Base-by-base conservation (phyloP, 1,140 invertebrate genomes). In the Euura saliciscinereae region DNA sequence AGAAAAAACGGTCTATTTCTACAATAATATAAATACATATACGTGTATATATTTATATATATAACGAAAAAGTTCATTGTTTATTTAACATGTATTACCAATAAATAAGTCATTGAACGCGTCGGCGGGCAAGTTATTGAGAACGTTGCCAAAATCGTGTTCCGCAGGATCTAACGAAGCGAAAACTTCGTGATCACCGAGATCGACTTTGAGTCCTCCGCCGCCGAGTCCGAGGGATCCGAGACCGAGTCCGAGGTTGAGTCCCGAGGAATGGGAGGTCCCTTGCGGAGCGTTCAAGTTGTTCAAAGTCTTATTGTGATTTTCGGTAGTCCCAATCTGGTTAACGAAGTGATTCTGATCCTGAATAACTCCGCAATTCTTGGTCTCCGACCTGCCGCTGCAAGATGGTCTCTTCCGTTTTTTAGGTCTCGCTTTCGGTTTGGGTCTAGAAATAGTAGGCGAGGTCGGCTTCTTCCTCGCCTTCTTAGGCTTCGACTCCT, bases 91-190 rank as follows among this genome's bases (percentile, higher is more conserved):
- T 65, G 75, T 74, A 76, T 87, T 89, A 93, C 92, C 91, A 78
- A 91, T 91, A 86, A 97, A 97, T 72, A 97, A 91, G 83, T 97
- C 96, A 83, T 93, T 95, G 84, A 98, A 97, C 79, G 96, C 95
- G 88, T 97, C 95, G 76, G 95, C 93, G 71, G 95, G 95, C 80
- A 97, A 93, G 81, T 95, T 95, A 85, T 94, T 96, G 67, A 97
- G 90, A 45, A 97, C 95, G 80, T 94, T 96, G 69, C 94, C 95
- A 82, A 98, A 93, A 80, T 97, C 93, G 76, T 96, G 94, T 84
- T 97, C 95, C 78, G 97, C 95, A 13, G 90, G 82, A 79, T 92
- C 91, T 59, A 92, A 77, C 5, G 87, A 87, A 6, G 86, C 87
- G 70, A 89, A 87, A 3, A 89, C 89, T 75, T 89, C 87, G 45